phyloP scores from a whole-genome alignment of 2,113 vertebrate species.

The Holacanthus passer region DNA sequence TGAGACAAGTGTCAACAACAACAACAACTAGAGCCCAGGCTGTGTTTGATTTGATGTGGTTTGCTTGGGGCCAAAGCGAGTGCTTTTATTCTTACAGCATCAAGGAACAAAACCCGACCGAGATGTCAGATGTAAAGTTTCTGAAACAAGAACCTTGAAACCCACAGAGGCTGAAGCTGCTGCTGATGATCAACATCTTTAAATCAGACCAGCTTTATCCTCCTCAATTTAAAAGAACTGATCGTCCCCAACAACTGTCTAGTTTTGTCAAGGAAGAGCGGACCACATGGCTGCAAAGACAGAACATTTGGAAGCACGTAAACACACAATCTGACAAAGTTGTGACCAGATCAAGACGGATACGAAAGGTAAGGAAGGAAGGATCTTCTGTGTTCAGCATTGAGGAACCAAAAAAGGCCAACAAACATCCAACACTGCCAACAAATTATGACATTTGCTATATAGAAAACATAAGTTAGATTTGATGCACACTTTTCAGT shows the following conservation, averaged over 20 bases:
- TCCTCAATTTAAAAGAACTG: not conserved
- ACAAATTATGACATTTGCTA: too few relatives aligned
- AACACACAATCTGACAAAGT: too few relatives aligned
- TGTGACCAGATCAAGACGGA: not conserved
- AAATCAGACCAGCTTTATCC: not conserved
- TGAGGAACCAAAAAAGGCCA: not conserved
- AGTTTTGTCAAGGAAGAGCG: not conserved
- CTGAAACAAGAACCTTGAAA: not conserved
- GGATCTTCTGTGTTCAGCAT: too few relatives aligned
- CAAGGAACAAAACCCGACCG: conserved; percentile 31
- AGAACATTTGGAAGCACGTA: not conserved
- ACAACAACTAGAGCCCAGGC: conserved; percentile 50
- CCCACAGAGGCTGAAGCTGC: not conserved
- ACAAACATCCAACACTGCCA: too few relatives aligned
- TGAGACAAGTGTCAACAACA: conserved; percentile 70
- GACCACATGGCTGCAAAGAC: not conserved
- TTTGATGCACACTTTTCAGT: too few relatives aligned
- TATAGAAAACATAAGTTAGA: too few relatives aligned
- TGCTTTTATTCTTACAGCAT: conserved; percentile 47
- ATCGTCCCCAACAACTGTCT: too few relatives aligned
- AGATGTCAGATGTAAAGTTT: conserved; percentile 51
- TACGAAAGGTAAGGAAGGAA: not conserved
- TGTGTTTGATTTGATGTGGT: conserved; percentile 67
- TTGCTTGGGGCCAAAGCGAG: conserved; percentile 44
- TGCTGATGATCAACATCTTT: not conserved